phyloP scores from a whole-genome alignment of 2,113 vertebrate genomes.

The Bettongia penicillata region DNA sequence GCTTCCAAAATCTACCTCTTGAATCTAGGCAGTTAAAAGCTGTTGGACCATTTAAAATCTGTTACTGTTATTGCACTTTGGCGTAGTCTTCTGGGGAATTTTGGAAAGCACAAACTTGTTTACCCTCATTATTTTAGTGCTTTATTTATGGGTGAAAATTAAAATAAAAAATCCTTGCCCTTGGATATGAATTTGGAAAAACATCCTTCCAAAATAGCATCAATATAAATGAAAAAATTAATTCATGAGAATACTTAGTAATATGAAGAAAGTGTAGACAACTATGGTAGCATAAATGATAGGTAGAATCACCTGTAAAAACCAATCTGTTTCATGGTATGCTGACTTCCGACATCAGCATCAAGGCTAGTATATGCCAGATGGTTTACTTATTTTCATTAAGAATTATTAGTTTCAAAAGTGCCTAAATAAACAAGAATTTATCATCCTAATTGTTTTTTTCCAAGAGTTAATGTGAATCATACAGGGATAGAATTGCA shows the following conservation, averaged over 20 bases:
- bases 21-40: slow-evolving; percentile 52
- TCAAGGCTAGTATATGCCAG: slow-evolving; percentile 75
- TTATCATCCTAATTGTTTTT: slow-evolving; percentile 77
- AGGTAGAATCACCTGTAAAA: slow-evolving; percentile 47
- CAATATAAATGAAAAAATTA: slow-evolving; percentile 58
- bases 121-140: slow-evolving; percentile 51
- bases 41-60: slow-evolving; percentile 51
- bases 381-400: slow-evolving; percentile 76
- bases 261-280: neutral
- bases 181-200: slow-evolving; percentile 50
- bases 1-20: slow-evolving; percentile 40
- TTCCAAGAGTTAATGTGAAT: slow-evolving; percentile 68
- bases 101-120: neutral
- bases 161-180: slow-evolving; percentile 7
- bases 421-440: slow-evolving; percentile 74
- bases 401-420: slow-evolving; percentile 76
- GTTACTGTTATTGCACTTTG: slow-evolving; percentile 18
- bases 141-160: slow-evolving; percentile 55
- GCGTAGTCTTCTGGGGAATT: neutral
- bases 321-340: slow-evolving; percentile 44
- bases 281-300: neutral
- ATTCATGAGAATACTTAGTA: slow-evolving; percentile 21
- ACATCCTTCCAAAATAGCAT: slow-evolving; percentile 6
- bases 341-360: slow-evolving; percentile 59
- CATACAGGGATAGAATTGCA: slow-evolving; percentile 60